Percentiles rank a stretch among this genome's conserved stretches.
Evolutionary conservation across 2,888 invertebrate species (phyloP).

Genomic region (Aphrophora alni): DNA sequence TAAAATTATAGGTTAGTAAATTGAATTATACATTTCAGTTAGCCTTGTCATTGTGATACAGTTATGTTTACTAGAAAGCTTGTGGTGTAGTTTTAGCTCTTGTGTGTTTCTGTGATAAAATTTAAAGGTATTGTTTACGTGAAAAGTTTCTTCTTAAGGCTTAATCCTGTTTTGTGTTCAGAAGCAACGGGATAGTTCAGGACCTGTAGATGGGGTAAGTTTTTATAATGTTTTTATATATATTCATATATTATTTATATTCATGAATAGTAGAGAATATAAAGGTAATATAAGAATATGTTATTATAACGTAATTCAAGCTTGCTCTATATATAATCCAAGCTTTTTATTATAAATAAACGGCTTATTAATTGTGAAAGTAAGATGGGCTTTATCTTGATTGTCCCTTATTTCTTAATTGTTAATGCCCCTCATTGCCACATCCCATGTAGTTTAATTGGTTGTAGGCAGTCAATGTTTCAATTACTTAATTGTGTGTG

Average conservation of each 20-base stretch:
- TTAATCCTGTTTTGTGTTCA: conserved; percentile 47
- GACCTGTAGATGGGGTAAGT: conserved; percentile 44
- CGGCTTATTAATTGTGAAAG: too few species aligned
- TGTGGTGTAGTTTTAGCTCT: neutral
- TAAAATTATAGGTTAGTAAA: neutral
- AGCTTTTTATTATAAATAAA: too few species aligned
- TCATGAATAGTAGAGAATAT: too few species aligned
- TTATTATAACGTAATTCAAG: too few species aligned
- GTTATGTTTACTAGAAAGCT: neutral
- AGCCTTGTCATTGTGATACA: neutral
- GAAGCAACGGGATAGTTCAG: conserved; percentile 46
- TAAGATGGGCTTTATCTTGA: too few species aligned
- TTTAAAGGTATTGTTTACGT: neutral
- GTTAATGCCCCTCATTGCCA: too few species aligned
- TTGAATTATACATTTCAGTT: neutral
- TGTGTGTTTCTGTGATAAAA: conserved; percentile 11
- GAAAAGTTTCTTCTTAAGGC: conserved; percentile 38
- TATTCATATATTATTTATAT: too few species aligned
- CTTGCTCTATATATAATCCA: too few species aligned
- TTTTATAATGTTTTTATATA: too few species aligned
- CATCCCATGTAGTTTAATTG: neutral
- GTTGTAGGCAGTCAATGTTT: neutral
- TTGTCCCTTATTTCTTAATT: too few species aligned
- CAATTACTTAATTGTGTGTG: neutral
- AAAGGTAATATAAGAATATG: too few species aligned